Evolutionary conservation across 2,797 vertebrate genomes (phyloP).

Genomic region (Squalus acanthias): DNA sequence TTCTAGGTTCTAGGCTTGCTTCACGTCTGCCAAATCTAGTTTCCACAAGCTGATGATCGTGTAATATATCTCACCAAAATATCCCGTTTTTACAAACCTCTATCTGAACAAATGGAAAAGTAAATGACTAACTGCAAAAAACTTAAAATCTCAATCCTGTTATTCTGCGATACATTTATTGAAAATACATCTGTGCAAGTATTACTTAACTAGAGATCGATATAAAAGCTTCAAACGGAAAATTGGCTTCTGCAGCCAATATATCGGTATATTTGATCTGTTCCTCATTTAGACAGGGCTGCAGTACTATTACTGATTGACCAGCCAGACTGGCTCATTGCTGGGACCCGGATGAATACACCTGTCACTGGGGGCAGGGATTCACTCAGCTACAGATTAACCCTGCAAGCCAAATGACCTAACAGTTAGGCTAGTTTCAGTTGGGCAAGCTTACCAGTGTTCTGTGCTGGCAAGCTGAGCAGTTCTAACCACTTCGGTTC

Average conservation of each 20-base stretch:
- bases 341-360: background rate
- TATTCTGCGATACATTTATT: background rate
- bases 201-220: background rate
- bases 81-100: background rate
- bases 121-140: background rate
- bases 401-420: background rate
- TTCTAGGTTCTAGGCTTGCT: slow-evolving; percentile 26
- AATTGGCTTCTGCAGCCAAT: background rate
- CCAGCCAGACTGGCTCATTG: background rate
- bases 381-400: background rate
- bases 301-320: background rate
- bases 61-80: slow-evolving; percentile 17
- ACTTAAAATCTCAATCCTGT: background rate
- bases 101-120: slow-evolving; percentile 2
- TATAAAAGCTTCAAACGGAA: background rate
- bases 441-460: background rate
- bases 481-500: background rate
- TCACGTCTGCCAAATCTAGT: background rate
- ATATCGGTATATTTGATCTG: background rate
- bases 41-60: slow-evolving; percentile 20
- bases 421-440: background rate
- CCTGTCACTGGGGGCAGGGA: background rate
- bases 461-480: background rate
- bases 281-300: background rate
- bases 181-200: background rate